Conservation (phyloP, 2,888 invertebrate genomes). For the Osedax frankpressi region DNA sequence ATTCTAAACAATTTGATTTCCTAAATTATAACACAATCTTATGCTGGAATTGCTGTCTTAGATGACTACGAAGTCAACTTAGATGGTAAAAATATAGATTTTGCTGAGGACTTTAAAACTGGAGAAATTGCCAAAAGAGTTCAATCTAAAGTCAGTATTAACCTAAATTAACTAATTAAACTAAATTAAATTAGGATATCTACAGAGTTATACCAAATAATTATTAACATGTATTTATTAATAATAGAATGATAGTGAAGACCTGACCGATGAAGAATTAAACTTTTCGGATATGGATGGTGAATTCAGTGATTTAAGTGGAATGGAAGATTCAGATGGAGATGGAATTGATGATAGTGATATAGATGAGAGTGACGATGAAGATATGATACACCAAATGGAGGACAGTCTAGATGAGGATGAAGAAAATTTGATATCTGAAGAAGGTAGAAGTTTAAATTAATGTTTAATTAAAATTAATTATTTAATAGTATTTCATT, state of each 20-base stretch:
- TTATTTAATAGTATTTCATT: no score
- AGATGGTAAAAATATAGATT: background rate
- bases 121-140: background rate
- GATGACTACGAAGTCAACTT: background rate
- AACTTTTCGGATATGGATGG: slow-evolving; percentile 32
- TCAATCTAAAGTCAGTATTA: background rate
- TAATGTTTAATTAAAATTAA: no score
- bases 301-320: slow-evolving; percentile 33
- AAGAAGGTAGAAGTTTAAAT: no score
- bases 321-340: slow-evolving; percentile 29
- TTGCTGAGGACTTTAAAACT: background rate
- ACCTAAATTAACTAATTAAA: no score
- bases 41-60: no score
- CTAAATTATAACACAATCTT: no score
- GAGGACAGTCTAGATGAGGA: no score
- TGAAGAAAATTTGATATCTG: no score
- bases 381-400: no score
- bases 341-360: slow-evolving; percentile 23
- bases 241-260: slow-evolving; percentile 38
- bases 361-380: slow-evolving; percentile 23
- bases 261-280: slow-evolving; percentile 25
- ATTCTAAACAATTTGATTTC: background rate
- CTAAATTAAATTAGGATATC: no score
- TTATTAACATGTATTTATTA: no score
- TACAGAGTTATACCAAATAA: no score